These are phyloP conservation scores for Amblyjoppa fuscipennis DNA, from an alignment of 2,888 invertebrate species.

Conservation along the genomic window DNA sequence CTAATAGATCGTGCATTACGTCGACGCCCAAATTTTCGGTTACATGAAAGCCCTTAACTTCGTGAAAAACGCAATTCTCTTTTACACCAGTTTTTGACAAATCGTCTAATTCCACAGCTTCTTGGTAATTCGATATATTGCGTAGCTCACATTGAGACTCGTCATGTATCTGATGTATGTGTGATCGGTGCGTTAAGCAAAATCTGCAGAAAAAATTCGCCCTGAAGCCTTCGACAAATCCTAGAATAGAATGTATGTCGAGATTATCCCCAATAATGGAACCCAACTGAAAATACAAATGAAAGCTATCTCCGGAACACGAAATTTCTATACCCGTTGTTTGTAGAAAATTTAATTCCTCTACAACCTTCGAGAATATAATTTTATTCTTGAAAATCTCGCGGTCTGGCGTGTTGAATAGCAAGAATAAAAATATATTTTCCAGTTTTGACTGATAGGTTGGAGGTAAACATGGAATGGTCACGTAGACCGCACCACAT, in stretches of 20 bases:
- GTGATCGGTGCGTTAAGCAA: slow-evolving; percentile 50
- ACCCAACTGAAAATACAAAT: slow-evolving; percentile 59
- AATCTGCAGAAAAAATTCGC: slow-evolving; percentile 65
- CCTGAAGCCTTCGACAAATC: slow-evolving; percentile 63
- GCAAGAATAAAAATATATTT: slow-evolving; percentile 65
- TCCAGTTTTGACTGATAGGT: slow-evolving; percentile 61
- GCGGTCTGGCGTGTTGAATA: slow-evolving; percentile 61
- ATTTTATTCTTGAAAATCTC: slow-evolving; percentile 51
- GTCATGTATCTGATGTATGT: slow-evolving; percentile 52
- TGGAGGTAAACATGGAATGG: slow-evolving; percentile 60
- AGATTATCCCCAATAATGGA: slow-evolving; percentile 67
- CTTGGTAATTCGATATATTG: slow-evolving; percentile 38
- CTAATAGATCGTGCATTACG: slow-evolving; percentile 56
- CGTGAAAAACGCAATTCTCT: slow-evolving; percentile 46
- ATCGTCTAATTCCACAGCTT: slow-evolving; percentile 34
- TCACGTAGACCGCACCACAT: slow-evolving; percentile 64
- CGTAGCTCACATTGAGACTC: slow-evolving; percentile 54
- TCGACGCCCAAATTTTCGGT: slow-evolving; percentile 54
- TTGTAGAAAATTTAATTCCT: slow-evolving; percentile 62
- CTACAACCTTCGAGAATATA: slow-evolving; percentile 59
- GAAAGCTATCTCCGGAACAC: neutral
- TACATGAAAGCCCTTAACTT: slow-evolving; percentile 38
- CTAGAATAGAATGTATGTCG: slow-evolving; percentile 63
- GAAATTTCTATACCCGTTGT: slow-evolving; percentile 55
- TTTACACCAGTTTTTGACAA: slow-evolving; percentile 37